These are phyloP conservation scores for Sarcophaga peregrina DNA, from an alignment of 1,140 invertebrate species.

Conservation along the genomic window DNA sequence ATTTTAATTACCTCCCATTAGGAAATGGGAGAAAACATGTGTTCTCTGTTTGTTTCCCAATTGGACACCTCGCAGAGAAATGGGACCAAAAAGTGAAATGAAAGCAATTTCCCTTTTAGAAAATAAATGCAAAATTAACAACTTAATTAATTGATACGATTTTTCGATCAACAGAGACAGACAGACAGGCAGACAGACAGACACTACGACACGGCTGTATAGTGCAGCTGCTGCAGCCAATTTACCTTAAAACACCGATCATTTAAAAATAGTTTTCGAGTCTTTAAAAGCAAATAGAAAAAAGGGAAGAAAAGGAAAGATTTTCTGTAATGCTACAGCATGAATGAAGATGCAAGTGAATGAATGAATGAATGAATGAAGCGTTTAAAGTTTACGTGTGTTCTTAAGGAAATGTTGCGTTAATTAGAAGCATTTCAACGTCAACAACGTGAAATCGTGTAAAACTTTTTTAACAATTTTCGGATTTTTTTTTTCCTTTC, in stretches of 20 bases:
- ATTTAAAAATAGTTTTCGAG: neutral
- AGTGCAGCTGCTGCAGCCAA: slow-evolving; percentile 45
- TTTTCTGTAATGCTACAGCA: too few species aligned
- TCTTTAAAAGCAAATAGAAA: too few species aligned
- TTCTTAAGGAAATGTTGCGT: slow-evolving; percentile 36
- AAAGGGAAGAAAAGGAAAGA: too few species aligned
- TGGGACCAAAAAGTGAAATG: neutral
- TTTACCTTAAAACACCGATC: slow-evolving; percentile 29
- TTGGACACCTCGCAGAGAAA: slow-evolving; percentile 30
- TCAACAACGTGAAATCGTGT: neutral
- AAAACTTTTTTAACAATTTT: neutral
- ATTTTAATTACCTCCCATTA: neutral
- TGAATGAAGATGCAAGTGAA: too few species aligned
- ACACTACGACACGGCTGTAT: neutral
- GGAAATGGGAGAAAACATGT: neutral
- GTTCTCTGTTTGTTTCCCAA: slow-evolving; percentile 17
- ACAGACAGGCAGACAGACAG: too few species aligned
- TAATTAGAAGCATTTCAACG: slow-evolving; percentile 25
- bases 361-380: neutral
- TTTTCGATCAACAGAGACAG: slow-evolving; percentile 14
- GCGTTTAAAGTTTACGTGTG: slow-evolving; percentile 30
- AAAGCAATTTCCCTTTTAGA: neutral
- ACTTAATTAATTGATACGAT: slow-evolving; percentile 43
- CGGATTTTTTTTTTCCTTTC: neutral
- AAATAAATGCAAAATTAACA: slow-evolving; percentile 47